These are phyloP conservation scores for Amazona guildingii DNA, from an alignment of 2,113 vertebrate genomes.

Conservation along the genomic window DNA sequence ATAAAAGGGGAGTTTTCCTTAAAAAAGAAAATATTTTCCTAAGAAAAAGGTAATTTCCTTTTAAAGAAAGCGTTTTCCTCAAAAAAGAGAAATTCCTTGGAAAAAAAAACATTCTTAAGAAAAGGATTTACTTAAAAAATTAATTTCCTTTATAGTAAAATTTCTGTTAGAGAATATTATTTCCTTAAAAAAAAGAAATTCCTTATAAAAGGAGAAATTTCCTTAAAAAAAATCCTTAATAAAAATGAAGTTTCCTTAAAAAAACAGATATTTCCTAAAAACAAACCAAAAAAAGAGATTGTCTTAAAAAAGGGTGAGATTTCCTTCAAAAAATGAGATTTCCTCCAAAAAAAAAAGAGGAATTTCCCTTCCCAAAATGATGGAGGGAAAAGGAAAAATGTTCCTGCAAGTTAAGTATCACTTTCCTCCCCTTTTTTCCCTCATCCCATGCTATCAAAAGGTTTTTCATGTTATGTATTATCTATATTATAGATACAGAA, in stretches of 20 bases:
- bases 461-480: not conserved
- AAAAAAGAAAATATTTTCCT: not conserved
- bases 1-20: not conserved
- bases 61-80: not conserved
- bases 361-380: not conserved
- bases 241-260: not conserved
- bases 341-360: not conserved
- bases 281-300: not conserved
- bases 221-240: not conserved
- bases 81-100: not conserved
- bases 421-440: not conserved
- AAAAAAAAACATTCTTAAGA: not conserved
- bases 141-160: not conserved
- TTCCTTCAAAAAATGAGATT: not conserved
- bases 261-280: not conserved
- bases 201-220: not conserved
- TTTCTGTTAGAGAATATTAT: not conserved
- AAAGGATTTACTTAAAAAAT: not conserved
- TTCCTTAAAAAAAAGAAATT: not conserved
- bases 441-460: accelerated
- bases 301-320: not conserved
- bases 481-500: not conserved
- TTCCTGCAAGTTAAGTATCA: not conserved
- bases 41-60: not conserved
- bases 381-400: not conserved